phyloP scores from a whole-genome alignment of 2,888 invertebrate genomes.

The Idaea aversata region DNA sequence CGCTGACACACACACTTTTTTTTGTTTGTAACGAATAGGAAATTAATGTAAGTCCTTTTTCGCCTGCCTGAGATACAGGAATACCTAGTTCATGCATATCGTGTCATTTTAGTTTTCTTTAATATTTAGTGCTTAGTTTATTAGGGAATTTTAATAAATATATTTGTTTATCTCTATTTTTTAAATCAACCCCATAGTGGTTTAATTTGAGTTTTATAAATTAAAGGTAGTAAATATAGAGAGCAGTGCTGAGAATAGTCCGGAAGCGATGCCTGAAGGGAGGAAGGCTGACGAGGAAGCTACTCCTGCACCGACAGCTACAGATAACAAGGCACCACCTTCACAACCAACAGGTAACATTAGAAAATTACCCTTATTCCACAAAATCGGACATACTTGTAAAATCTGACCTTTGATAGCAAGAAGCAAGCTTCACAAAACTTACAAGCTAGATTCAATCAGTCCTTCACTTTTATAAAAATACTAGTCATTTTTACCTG shows the following conservation, averaged over 20 bases:
- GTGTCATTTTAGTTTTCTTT: background rate
- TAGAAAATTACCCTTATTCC: background rate
- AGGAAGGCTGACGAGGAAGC: conserved; percentile 58
- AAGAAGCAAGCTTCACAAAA: no score
- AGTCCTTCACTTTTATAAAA: no score
- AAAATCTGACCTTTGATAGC: no score
- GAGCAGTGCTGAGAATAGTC: conserved; percentile 70
- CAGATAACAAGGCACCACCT: conserved; percentile 26
- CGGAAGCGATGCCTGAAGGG: conserved; percentile 50
- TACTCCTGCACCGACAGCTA: conserved; percentile 26
- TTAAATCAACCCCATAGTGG: background rate
- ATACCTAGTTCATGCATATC: background rate
- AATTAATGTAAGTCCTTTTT: background rate
- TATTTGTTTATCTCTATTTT: background rate
- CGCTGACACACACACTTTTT: no score
- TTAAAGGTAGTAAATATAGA: conserved; percentile 63
- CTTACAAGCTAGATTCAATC: no score
- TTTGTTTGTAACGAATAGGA: no score
- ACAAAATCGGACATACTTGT: no score
- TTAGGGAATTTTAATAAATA: background rate
- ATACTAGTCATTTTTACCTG: no score
- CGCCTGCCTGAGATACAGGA: background rate
- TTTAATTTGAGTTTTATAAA: background rate
- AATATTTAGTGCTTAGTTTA: no score
- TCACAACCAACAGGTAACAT: background rate